Conservation (phyloP, 2,797 vertebrate species). For the Ctenopoma kingsleyae region DNA sequence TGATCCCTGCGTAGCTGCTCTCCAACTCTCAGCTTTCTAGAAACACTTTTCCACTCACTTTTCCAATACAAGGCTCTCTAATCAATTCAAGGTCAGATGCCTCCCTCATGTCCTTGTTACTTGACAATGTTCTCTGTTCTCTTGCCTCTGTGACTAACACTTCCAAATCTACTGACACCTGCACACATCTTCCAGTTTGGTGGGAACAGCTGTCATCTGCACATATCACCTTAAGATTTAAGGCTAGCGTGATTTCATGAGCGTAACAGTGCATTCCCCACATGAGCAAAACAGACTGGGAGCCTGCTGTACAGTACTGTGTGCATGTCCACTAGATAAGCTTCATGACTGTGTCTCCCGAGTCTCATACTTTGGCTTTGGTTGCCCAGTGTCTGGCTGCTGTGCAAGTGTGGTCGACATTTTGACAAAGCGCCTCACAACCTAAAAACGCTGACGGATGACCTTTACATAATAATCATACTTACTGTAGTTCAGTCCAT, state of each 20-base stretch:
- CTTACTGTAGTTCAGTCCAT: conserved; percentile 64
- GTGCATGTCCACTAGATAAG: conserved; percentile 56
- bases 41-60: conserved; percentile 46
- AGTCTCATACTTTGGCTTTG: conserved; percentile 50
- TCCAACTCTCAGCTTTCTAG: conserved; percentile 28
- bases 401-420: conserved; percentile 39
- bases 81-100: conserved; percentile 71
- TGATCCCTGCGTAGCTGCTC: conserved; percentile 15
- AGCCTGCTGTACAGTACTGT: conserved; percentile 6
- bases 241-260: conserved; percentile 33
- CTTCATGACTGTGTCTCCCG: conserved; percentile 55
- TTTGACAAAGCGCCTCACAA: conserved; percentile 50
- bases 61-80: conserved; percentile 60
- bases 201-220: conserved; percentile 55
- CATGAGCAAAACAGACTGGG: conserved; percentile 26
- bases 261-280: conserved; percentile 39
- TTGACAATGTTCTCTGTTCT: conserved; percentile 69
- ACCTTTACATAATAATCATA: conserved; percentile 69
- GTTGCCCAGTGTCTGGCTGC: conserved; percentile 29
- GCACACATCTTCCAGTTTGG: conserved; percentile 44
- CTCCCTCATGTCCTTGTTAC: conserved; percentile 62
- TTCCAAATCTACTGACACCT: conserved; percentile 51
- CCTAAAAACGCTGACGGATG: conserved; percentile 26
- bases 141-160: conserved; percentile 63
- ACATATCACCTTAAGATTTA: conserved; percentile 28